Evolutionary conservation across 2,113 vertebrate species (phyloP).

Genomic region (Herpailurus yagouaroundi): DNA sequence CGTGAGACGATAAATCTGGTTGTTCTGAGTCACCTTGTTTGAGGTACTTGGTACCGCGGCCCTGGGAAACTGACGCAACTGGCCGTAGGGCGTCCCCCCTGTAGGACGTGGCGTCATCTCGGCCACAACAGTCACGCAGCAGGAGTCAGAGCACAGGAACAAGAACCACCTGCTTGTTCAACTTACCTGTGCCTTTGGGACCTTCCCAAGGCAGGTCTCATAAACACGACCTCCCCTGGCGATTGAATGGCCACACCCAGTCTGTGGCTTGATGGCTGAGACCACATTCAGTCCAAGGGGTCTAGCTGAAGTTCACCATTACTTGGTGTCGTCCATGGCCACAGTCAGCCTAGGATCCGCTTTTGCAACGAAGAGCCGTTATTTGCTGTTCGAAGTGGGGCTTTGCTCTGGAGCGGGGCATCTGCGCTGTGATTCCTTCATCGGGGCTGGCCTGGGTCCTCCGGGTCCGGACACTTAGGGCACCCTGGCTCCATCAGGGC

Average conservation of each 20-base stretch:
- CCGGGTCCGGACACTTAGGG: background rate
- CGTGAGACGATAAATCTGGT: background rate
- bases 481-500: background rate
- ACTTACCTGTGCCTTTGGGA: background rate
- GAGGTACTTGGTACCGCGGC: background rate
- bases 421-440: background rate
- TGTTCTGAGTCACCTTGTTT: background rate
- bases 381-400: background rate
- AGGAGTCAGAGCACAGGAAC: background rate
- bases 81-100: background rate
- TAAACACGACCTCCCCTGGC: background rate
- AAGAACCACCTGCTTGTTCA: background rate
- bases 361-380: background rate
- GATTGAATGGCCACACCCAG: background rate
- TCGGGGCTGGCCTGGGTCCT: background rate
- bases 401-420: background rate
- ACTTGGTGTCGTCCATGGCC: background rate
- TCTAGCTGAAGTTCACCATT: background rate
- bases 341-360: background rate
- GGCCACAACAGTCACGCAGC: background rate
- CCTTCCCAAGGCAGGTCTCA: background rate
- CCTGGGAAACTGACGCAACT: background rate
- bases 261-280: rapidly evolving
- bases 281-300: too few relatives aligned
- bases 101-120: background rate